phyloP scores from a whole-genome alignment of 2,113 vertebrate species.

The Phylloscopus whistleri region DNA sequence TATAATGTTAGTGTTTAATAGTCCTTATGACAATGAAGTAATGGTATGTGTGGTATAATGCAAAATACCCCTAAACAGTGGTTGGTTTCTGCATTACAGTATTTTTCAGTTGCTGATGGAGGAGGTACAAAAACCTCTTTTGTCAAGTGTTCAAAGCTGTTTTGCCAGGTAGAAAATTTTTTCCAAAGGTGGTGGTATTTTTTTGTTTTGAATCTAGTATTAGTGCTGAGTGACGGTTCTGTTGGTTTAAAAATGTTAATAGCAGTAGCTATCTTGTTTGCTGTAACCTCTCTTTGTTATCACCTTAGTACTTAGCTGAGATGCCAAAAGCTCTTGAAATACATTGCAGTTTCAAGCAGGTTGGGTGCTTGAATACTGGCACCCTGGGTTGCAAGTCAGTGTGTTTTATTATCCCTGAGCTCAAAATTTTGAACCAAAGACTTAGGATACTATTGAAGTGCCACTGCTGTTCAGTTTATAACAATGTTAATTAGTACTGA shows the following conservation, averaged over 20 bases:
- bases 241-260: neutral
- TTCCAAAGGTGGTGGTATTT: neutral
- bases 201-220: neutral
- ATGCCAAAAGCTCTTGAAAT: neutral
- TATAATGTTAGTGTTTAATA: neutral
- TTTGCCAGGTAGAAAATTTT: neutral
- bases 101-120: neutral
- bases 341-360: neutral
- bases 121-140: neutral
- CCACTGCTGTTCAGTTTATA: neutral
- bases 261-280: neutral
- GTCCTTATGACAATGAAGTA: slow-evolving; percentile 29
- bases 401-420: neutral
- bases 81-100: neutral
- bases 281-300: neutral
- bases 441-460: neutral
- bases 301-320: neutral
- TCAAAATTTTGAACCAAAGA: neutral
- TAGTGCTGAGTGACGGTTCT: neutral
- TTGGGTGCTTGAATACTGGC: neutral
- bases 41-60: neutral
- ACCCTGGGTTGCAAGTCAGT: neutral
- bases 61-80: neutral
- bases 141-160: neutral
- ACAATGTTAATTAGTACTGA: neutral